Base-by-base conservation (phyloP, 2,888 invertebrate species). In the Anorthoa munda region DNA sequence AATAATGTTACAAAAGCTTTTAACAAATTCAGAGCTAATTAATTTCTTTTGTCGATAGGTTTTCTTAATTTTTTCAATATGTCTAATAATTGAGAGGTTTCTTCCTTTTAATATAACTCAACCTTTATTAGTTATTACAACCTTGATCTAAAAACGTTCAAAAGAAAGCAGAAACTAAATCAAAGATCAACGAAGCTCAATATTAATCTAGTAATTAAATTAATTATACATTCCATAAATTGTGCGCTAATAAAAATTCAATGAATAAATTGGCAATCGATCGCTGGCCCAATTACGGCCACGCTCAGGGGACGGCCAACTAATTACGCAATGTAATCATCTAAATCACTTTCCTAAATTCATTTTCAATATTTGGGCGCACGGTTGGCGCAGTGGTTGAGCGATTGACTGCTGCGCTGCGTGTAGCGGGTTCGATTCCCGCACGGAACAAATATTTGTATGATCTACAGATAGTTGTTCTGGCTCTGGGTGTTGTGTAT, bases 221-320 rank as follows among this genome's bases (percentile, higher is more conserved):
- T 63, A 66, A 73, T 83, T 80, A 82, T 73, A 65, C 80, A 83
- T 82, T 76, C 83, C 80, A 73, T 83, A 80, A 82, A 73, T 66
- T 70, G 50, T 61, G 39, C 46, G 13, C 56, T 69, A 60, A 64
- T 83, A 80, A 80, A 82, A 77, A 71, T 66, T 77, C 66, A 60
- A 82, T 77, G 72, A 83, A 80, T 83, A 77, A 76, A 79, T 82
- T 81, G 64, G 15, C 55, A 55, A 71, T 70, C 23, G 48, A 68
- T 79, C 63, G 55, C 68, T 51, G 67, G 56, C 31, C 39, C 66
- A 65, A 75, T 79, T 56, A 71, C 21, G 17, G 13, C 17, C 18
- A 11, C 55, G 67, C 39, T 55, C 31, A n/a, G 21, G 45, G 50
- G 55, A 51, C 13, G 59, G 21, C 60, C 58, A 72, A 69, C 71